Evolutionary conservation across 2,797 vertebrate genomes (phyloP).

Genomic region (Eutrigla gurnardus): DNA sequence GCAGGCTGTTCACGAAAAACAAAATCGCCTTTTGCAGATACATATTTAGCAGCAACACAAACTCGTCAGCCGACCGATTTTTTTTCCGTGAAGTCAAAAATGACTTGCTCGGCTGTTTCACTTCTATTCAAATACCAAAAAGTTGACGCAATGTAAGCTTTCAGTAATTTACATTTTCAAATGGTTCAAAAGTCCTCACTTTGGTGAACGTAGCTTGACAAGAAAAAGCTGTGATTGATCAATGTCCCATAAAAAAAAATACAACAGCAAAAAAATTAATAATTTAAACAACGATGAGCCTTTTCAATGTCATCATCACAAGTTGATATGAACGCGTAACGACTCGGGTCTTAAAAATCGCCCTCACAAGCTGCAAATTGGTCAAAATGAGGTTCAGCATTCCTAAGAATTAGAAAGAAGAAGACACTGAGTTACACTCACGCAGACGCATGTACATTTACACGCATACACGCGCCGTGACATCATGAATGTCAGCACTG

Average conservation of each 20-base stretch:
- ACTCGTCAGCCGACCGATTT: conserved; percentile 7
- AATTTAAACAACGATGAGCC: conserved; percentile 24
- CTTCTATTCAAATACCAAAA: conserved; percentile 33
- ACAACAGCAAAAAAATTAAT: too few relatives aligned
- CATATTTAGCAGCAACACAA: conserved; percentile 32
- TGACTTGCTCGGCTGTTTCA: conserved; percentile 14
- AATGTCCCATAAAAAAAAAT: conserved; percentile 1
- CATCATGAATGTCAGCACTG: conserved; percentile 79
- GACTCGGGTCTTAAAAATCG: conserved; percentile 40
- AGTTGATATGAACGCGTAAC: conserved; percentile 71
- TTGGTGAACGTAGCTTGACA: conserved; percentile 70
- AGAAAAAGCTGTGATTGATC: conserved; percentile 50
- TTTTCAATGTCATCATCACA: conserved; percentile 33
- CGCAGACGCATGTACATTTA: conserved; percentile 69
- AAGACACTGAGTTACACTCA: conserved; percentile 45
- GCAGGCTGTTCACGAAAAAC: neutral
- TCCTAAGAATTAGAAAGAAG: conserved; percentile 61
- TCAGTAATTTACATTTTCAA: conserved; percentile 37
- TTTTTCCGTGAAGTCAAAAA: neutral
- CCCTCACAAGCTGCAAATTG: conserved; percentile 48
- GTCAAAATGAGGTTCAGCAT: conserved; percentile 72
- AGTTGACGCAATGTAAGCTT: conserved; percentile 40
- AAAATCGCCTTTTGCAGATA: conserved; percentile 11
- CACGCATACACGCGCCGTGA: conserved; percentile 75
- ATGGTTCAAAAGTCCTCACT: conserved; percentile 51